These are phyloP conservation scores for Mamestra brassicae DNA, from an alignment of 2,888 invertebrate genomes.

Conservation along the genomic window DNA sequence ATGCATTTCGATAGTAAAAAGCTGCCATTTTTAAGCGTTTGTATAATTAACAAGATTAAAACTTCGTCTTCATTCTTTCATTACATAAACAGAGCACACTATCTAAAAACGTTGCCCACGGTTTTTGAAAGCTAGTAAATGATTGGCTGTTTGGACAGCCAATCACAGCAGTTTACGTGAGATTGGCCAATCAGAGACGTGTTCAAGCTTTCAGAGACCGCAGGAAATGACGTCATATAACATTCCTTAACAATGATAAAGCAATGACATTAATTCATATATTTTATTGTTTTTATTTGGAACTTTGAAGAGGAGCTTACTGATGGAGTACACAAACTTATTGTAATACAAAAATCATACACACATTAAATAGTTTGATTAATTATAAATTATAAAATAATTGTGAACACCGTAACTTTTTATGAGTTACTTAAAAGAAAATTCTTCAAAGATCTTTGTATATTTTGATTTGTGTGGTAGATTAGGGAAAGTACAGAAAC, in stretches of 20 bases:
- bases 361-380: slow-evolving; percentile 34
- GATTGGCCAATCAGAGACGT: not conserved
- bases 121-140: slow-evolving; percentile 7
- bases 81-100: slow-evolving; percentile 48
- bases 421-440: slow-evolving; percentile 18
- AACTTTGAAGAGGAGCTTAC: slow-evolving; percentile 41
- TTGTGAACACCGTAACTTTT: slow-evolving; percentile 38
- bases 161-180: not conserved
- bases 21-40: not conserved
- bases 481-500: not conserved
- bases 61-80: slow-evolving; percentile 15
- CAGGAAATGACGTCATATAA: slow-evolving; percentile 41
- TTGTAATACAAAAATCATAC: slow-evolving; percentile 31
- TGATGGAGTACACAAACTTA: slow-evolving; percentile 24
- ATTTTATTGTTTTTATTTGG: slow-evolving; percentile 43
- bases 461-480: slow-evolving; percentile 19
- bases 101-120: slow-evolving; percentile 33
- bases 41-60: slow-evolving; percentile 44
- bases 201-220: slow-evolving; percentile 6
- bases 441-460: not conserved
- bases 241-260: slow-evolving; percentile 46
- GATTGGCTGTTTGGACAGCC: not conserved
- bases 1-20: not conserved
- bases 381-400: slow-evolving; percentile 35
- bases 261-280: slow-evolving; percentile 53